Base-by-base conservation (phyloP, 2,888 invertebrate genomes). In the Blastobasis adustella region DNA sequence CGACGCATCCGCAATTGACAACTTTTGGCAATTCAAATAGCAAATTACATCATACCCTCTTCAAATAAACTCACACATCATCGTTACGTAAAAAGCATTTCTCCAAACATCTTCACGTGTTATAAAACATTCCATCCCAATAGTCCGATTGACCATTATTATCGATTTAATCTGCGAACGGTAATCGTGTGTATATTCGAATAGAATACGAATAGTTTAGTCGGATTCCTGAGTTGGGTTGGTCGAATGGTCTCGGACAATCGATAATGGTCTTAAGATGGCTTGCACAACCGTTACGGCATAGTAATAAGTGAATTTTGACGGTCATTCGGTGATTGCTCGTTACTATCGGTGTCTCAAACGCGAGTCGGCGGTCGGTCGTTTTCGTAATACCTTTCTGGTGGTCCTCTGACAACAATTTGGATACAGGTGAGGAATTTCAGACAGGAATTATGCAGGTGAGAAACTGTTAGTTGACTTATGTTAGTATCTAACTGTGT, bases 271-370 rank as follows among this genome's bases (percentile, higher is more conserved):
- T 48, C 59, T 57, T 51, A 60, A 62, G 57, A 37, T 43, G 43
- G 46, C 47, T 59, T 59, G 56, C 54, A 56, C 50, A 60, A 60
- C 39, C 8, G 47, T 61, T 61, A 60, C 61, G 51, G 53, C 58
- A 58, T 54, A 52, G 53, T 46, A 45, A 10, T 47, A 54, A 53
- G 53, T 50, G 53, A 51, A 53, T 52, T 61, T 62, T 61, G 62
- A 58, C 58, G 65, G 61, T 56, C 65, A 60, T 51, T 59, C 55
- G 46, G 52, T 51, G 51, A 49, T 54, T 50, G 52, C 51, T 51
- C 48, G 47, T 40, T 51, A 51, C 51, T 50, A 36, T 49, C 9
- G 37, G n/a, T n/a, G 42, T 42, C 23, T 23, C 2, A 23, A 23
- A 23, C 23, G 23, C 23, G 23, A 23, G 23, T 2, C 3, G 23